Evolutionary conservation across 1,140 invertebrate species (phyloP).

Genomic region (Drosophila setifemur): DNA sequence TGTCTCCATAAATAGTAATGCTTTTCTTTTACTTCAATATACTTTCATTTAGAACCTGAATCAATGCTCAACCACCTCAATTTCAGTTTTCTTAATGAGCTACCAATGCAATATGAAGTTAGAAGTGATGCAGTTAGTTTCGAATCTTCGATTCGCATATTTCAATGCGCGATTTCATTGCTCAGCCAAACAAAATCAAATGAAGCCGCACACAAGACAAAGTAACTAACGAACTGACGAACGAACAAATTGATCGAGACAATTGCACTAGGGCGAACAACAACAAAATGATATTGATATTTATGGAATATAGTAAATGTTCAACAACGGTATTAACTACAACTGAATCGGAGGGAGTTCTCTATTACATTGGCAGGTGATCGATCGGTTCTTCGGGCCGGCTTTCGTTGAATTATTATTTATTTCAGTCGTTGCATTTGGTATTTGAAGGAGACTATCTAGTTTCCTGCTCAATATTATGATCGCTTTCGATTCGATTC

Average conservation of each 20-base stretch:
- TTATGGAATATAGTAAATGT: slow-evolving; percentile 30
- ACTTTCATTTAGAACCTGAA: slow-evolving; percentile 12
- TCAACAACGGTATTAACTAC: slow-evolving; percentile 35
- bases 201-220: slow-evolving; percentile 55
- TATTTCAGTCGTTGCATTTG: background rate
- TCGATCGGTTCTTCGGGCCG: slow-evolving; percentile 5
- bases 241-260: slow-evolving; percentile 53
- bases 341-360: slow-evolving; percentile 5
- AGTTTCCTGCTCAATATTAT: slow-evolving; percentile 27
- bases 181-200: slow-evolving; percentile 42
- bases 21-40: background rate
- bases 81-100: slow-evolving; percentile 9
- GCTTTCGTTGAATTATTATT: slow-evolving; percentile 6
- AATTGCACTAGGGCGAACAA: slow-evolving; percentile 56
- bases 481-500: slow-evolving; percentile 26
- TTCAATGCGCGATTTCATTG: slow-evolving; percentile 17
- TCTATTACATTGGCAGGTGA: slow-evolving; percentile 35
- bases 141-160: slow-evolving; percentile 25
- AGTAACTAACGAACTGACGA: slow-evolving; percentile 53
- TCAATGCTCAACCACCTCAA: background rate
- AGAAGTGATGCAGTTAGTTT: slow-evolving; percentile 36
- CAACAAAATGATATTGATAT: slow-evolving; percentile 49
- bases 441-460: slow-evolving; percentile 24
- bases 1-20: no score
- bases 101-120: slow-evolving; percentile 12